These are phyloP conservation scores for Shargacucullia verbasci DNA, from an alignment of 2,888 invertebrate species.

Conservation along the genomic window DNA sequence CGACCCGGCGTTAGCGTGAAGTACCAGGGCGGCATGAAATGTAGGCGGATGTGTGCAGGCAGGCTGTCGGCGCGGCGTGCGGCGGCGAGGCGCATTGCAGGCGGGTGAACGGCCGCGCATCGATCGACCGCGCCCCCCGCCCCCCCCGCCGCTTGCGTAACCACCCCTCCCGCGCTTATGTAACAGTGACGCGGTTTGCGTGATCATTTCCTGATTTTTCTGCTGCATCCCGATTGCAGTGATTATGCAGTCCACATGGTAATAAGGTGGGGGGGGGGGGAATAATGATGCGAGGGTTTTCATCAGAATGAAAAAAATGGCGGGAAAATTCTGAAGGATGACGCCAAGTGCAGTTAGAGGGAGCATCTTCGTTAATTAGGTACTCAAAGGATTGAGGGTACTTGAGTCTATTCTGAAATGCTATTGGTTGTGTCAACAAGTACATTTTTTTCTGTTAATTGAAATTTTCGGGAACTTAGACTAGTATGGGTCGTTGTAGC, in stretches of 20 bases:
- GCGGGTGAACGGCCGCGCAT: constrained; percentile 88
- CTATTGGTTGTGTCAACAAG: too few relatives aligned
- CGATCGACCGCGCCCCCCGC: constrained; percentile 72
- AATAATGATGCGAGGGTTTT: constrained; percentile 10
- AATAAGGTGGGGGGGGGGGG: constrained; percentile 31
- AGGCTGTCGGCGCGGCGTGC: constrained; percentile 57
- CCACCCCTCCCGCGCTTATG: constrained; percentile 78
- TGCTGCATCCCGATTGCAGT: constrained; percentile 58
- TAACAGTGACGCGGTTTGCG: constrained; percentile 81
- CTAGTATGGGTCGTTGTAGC: background rate
- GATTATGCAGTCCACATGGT: constrained; percentile 46
- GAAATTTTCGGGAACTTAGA: background rate
- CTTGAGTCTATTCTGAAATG: background rate
- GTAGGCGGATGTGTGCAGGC: constrained; percentile 68
- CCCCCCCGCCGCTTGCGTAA: constrained; percentile 75
- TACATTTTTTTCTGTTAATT: too few relatives aligned
- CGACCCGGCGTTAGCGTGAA: constrained; percentile 57
- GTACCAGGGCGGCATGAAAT: constrained; percentile 79
- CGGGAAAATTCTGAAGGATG: constrained; percentile 2
- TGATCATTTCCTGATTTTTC: constrained; percentile 76
- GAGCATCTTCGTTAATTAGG: background rate
- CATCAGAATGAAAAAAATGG: background rate
- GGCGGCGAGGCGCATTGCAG: constrained; percentile 85
- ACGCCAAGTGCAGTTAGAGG: constrained; percentile 3
- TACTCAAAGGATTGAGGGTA: too few relatives aligned